Conservation (phyloP, 2,113 vertebrate species). For the Podarcis raffonei region DNA sequence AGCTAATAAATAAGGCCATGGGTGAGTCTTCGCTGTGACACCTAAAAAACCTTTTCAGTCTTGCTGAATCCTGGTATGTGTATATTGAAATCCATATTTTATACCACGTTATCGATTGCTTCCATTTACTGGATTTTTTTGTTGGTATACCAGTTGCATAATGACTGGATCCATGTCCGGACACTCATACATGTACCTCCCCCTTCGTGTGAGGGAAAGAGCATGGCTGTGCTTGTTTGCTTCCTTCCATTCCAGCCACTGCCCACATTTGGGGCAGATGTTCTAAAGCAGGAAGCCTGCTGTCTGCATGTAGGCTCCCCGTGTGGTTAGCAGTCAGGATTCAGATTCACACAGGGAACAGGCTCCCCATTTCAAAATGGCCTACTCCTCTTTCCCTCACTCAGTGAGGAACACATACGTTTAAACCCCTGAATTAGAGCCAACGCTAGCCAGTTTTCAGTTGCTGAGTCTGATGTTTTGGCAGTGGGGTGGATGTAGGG, state of each 20-base stretch:
- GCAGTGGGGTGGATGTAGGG: neutral
- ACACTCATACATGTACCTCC: neutral
- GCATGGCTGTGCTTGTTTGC: too few relatives aligned
- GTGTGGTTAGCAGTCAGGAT: too few relatives aligned
- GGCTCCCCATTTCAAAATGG: neutral
- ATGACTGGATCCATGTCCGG: neutral
- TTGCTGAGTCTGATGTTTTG: neutral
- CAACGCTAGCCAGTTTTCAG: neutral
- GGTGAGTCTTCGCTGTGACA: neutral
- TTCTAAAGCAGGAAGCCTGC: too few relatives aligned
- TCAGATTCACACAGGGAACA: neutral
- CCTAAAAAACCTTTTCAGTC: too few relatives aligned
- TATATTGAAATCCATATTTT: neutral
- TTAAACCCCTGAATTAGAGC: neutral
- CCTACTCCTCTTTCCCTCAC: neutral
- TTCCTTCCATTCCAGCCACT: too few relatives aligned
- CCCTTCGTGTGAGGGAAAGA: too few relatives aligned
- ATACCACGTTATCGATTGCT: neutral
- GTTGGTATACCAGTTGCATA: neutral
- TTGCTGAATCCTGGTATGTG: neutral
- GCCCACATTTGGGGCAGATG: too few relatives aligned
- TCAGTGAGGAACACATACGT: neutral
- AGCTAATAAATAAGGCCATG: neutral
- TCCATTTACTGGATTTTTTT: neutral
- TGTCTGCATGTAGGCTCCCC: too few relatives aligned